These are phyloP conservation scores for Synergus laeviventris DNA, from an alignment of 2,888 invertebrate species.

Conservation along the genomic window DNA sequence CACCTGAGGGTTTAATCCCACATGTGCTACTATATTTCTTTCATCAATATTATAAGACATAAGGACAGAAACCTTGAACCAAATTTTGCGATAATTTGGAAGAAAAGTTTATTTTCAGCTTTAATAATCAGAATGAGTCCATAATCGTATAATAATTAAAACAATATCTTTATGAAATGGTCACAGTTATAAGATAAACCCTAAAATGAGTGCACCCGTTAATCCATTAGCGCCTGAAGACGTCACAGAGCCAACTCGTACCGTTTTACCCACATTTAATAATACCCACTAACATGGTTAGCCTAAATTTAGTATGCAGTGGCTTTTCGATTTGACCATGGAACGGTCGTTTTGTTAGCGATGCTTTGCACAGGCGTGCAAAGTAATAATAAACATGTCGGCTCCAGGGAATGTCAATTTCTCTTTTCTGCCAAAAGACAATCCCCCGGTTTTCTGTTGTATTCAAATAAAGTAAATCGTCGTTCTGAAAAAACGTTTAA, in stretches of 20 bases:
- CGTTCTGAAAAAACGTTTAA: no score
- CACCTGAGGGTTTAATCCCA: no score
- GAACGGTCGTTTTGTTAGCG: slow-evolving; percentile 26
- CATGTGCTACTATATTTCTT: no score
- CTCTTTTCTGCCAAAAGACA: slow-evolving; percentile 7
- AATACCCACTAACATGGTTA: slow-evolving; percentile 43
- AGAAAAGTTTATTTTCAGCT: no score
- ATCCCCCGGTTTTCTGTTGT: not conserved
- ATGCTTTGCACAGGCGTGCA: slow-evolving; percentile 12
- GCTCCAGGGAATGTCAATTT: slow-evolving; percentile 19
- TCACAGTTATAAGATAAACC: not conserved
- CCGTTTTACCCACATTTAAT: slow-evolving; percentile 60
- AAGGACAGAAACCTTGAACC: no score
- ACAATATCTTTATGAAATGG: no score
- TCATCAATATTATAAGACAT: no score
- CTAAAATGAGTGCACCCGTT: not conserved
- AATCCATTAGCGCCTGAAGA: slow-evolving; percentile 13
- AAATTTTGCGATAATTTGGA: no score
- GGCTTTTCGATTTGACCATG: slow-evolving; percentile 16
- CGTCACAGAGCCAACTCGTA: slow-evolving; percentile 54
- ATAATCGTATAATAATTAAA: no score
- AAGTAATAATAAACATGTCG: slow-evolving; percentile 33
- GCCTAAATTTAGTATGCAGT: slow-evolving; percentile 30
- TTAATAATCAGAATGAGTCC: no score
- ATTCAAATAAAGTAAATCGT: not conserved